Evolutionary conservation across 1,140 invertebrate genomes (phyloP).

Genomic region (Anthonomus grandis): DNA sequence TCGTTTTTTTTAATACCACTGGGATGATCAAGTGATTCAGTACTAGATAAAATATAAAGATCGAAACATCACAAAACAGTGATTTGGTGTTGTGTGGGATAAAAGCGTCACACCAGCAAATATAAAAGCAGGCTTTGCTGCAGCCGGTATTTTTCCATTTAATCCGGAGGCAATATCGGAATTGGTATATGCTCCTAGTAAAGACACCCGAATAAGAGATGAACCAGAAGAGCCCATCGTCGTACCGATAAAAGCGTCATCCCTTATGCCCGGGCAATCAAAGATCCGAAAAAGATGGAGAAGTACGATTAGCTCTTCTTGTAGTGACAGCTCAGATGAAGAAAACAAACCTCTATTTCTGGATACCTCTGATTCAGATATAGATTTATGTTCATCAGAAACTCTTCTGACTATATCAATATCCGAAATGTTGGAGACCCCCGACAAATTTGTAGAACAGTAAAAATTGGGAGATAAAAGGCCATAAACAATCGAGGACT

Average conservation of each 20-base stretch:
- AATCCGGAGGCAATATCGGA: too few species aligned
- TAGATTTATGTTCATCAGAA: background rate
- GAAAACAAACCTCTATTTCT: too few species aligned
- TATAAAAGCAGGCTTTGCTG: background rate
- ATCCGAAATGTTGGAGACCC: background rate
- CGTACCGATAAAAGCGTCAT: background rate
- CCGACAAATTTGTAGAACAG: background rate
- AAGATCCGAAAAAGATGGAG: background rate
- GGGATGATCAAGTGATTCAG: slow-evolving; percentile 1
- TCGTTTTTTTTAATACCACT: background rate
- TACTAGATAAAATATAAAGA: background rate
- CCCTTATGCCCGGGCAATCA: too few species aligned
- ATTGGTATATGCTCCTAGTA: too few species aligned
- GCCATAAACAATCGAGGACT: background rate
- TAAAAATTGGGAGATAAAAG: too few species aligned
- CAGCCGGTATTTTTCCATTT: background rate
- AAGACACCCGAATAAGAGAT: too few species aligned
- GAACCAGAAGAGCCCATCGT: too few species aligned
- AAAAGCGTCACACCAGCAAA: background rate
- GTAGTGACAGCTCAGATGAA: too few species aligned
- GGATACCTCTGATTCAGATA: too few species aligned
- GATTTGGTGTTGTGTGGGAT: background rate
- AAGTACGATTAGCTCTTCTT: too few species aligned
- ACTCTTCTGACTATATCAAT: background rate
- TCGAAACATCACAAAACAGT: too few species aligned